Evolutionary conservation across 2,113 vertebrate species (phyloP).

Genomic region (Brachirus orientalis): DNA sequence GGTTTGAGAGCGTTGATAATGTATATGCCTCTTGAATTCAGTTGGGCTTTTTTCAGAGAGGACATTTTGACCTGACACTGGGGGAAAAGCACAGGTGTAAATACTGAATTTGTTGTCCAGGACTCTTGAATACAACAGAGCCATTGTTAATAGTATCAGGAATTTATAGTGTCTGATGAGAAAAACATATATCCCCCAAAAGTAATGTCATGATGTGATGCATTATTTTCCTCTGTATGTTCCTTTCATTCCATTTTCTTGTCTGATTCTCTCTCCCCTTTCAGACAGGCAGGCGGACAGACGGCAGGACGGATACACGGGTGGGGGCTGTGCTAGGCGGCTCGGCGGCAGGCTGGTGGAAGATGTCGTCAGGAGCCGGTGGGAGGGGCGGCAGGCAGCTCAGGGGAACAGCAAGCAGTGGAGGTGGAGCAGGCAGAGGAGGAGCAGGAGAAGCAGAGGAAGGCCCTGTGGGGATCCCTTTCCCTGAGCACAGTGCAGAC

Average conservation of each 20-base stretch:
- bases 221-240: constrained; percentile 25
- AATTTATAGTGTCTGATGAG: background rate
- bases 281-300: constrained; percentile 83
- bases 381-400: constrained; percentile 80
- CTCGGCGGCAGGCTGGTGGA: constrained; percentile 89
- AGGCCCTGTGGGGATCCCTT: constrained; percentile 97
- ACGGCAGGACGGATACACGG: constrained; percentile 86
- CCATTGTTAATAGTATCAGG: background rate
- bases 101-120: background rate
- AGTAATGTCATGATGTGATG: background rate
- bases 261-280: constrained; percentile 14
- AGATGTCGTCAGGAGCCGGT: constrained; percentile 87
- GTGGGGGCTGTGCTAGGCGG: constrained; percentile 83
- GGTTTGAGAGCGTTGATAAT: too few species aligned
- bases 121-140: background rate
- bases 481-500: constrained; percentile 97
- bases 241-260: constrained; percentile 5
- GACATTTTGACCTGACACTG: background rate
- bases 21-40: too few species aligned
- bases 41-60: too few species aligned
- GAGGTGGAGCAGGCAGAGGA: constrained; percentile 68
- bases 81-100: background rate
- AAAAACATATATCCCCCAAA: background rate
- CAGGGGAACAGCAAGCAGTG: constrained; percentile 66
- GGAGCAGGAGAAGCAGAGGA: constrained; percentile 87